These are phyloP conservation scores for Dryobotodes eremita DNA, from an alignment of 2,888 invertebrate species.

Conservation along the genomic window DNA sequence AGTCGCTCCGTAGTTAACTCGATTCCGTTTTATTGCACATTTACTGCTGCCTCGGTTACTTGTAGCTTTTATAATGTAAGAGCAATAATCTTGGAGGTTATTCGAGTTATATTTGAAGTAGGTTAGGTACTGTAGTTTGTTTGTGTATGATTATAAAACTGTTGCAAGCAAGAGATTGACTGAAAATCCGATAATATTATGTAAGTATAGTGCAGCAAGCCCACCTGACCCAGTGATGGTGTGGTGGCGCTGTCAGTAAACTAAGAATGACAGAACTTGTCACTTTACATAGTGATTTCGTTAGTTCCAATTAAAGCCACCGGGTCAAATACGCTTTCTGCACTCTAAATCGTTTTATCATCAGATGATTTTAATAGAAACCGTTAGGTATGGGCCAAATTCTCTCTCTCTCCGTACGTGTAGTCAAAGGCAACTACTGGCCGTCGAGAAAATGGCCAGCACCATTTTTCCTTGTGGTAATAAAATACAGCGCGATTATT, in stretches of 20 bases:
- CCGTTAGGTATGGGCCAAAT: too few species aligned
- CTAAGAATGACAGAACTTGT: too few species aligned
- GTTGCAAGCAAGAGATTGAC: not conserved
- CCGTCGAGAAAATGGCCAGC: not conserved
- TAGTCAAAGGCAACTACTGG: not conserved
- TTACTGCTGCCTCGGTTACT: constrained; percentile 60
- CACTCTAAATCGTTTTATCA: not conserved
- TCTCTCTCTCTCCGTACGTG: not conserved
- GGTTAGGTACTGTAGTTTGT: constrained; percentile 16
- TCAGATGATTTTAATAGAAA: not conserved
- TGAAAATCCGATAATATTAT: not conserved
- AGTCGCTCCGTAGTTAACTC: constrained; percentile 64
- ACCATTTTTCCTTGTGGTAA: not conserved
- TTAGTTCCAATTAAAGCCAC: too few species aligned
- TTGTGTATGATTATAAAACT: not conserved
- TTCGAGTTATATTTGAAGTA: constrained; percentile 26
- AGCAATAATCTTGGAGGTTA: constrained; percentile 43
- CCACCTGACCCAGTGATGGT: too few species aligned
- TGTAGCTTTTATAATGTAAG: constrained; percentile 49
- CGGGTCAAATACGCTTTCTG: too few species aligned
- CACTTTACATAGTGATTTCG: too few species aligned
- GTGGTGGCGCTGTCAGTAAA: too few species aligned
- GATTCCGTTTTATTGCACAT: constrained; percentile 67
- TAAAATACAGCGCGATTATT: not conserved
- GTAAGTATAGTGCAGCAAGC: too few species aligned